Evolutionary conservation across 2,888 invertebrate species (phyloP), one percentile per base, ranked within the genome.

Genomic region (Drosophila limbata): DNA sequence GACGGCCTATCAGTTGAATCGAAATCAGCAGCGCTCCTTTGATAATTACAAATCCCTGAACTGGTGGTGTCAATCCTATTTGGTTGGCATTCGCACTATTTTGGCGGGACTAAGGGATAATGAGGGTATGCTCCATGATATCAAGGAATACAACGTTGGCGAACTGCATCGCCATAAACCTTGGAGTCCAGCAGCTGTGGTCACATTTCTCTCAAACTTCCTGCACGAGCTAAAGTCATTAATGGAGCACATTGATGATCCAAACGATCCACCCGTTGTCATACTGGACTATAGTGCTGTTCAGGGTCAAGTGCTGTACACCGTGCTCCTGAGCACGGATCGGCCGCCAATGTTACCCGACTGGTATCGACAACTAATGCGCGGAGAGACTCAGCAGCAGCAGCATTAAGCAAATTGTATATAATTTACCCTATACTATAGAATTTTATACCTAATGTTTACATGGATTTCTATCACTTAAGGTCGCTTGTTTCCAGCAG

Each of bases 31-130:
- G 17, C 52, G 62, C 8, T 33, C 0, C 4, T 85, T 86, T 8
- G 31, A 73, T 0, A 11, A 8, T 1, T 63, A n/a, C 15, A 85
- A 89, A 19, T 77, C 82, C 1, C 60, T 61, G 0, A 72, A 59
- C 11, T 85, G 85, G 85, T 85, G 89, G 85, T 55, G 72, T 28
- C 85, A 85, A n/a, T 80, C 87, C 8, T 85, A 66, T 42, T 51
- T 85, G 19, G 85, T 84, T 10, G 70, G 67, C 44, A 87, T 87
- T 11, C 5, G 47, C 0, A 73, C 67, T 0, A 79, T 85, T 25
- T 28, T 70, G 1, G 67, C 63, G 3, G 85, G 85, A 5, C 4
- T 73, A 13, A 71, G 85, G 1, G 71, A 87, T 17, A 1, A 37
- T 0, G 1, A 50, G 2, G 85, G 85, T 0, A 10, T 70, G 4